A percentile compares a stretch with the other conserved stretches of the same genome.
Evolutionary conservation across 23 tunicate species (phyloP).

Genomic region (Halocynthia roretzi): DNA sequence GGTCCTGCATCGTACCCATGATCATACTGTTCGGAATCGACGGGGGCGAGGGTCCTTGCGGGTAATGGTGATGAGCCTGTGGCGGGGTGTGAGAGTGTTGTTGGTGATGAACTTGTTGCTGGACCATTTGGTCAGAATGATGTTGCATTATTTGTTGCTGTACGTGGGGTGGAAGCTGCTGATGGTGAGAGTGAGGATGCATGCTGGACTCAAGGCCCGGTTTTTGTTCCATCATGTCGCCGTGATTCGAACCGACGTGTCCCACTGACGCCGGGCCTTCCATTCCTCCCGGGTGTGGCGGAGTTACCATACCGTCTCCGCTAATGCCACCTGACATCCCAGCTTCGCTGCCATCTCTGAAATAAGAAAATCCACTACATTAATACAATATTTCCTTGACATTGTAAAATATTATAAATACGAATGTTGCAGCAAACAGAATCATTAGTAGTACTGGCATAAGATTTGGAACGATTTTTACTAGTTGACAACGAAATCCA

Average conservation of each 20-base stretch:
- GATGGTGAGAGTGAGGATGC: slow-evolving; percentile 29
- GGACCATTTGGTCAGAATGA: slow-evolving; percentile 31
- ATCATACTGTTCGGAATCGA: slow-evolving; percentile 75
- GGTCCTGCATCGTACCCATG: slow-evolving; percentile 72
- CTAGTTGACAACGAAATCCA: too few species aligned
- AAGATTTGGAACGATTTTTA: too few species aligned
- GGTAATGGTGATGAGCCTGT: slow-evolving; percentile 56
- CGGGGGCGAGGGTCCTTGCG: slow-evolving; percentile 35
- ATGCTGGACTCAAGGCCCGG: slow-evolving; percentile 50
- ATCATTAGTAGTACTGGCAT: too few species aligned
- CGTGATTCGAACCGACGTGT: slow-evolving; percentile 45
- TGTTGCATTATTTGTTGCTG: slow-evolving; percentile 51
- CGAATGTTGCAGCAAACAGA: too few species aligned
- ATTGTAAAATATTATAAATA: too few species aligned
- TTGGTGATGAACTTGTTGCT: background rate
- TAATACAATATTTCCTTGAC: too few species aligned
- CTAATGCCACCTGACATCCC: slow-evolving; percentile 29
- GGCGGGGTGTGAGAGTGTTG: slow-evolving; percentile 76
- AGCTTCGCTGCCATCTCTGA: slow-evolving; percentile 87
- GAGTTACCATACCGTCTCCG: slow-evolving; percentile 56
- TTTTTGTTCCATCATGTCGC: slow-evolving; percentile 58
- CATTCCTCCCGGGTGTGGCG: slow-evolving; percentile 60
- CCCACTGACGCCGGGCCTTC: slow-evolving; percentile 51
- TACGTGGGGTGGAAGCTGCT: slow-evolving; percentile 44
- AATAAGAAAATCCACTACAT: background rate